Percentiles rank a stretch among this genome's conserved stretches.
Evolutionary conservation across 1,140 invertebrate genomes (phyloP).

Genomic region (Musca vetustissima): DNA sequence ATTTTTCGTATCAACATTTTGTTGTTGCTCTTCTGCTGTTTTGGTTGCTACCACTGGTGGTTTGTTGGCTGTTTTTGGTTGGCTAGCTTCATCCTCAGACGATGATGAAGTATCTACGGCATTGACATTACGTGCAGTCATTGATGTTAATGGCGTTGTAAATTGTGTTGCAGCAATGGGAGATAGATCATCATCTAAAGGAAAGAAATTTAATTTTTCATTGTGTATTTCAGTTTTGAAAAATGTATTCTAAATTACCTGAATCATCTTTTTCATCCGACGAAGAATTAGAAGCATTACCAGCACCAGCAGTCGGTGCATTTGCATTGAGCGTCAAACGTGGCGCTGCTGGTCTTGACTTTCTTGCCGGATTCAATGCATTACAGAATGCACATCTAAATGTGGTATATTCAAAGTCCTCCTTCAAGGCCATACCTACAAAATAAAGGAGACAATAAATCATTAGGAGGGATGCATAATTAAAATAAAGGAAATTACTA

Average conservation of each 20-base stretch:
- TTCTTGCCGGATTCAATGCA: constrained; percentile 78
- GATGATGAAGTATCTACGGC: background rate
- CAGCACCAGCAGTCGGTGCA: background rate
- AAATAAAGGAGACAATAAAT: too few species aligned
- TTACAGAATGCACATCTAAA: constrained; percentile 90
- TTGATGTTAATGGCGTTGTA: background rate
- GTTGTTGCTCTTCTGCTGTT: too few species aligned
- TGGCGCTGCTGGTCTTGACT: constrained; percentile 77
- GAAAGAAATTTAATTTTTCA: background rate
- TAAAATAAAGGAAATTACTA: too few species aligned
- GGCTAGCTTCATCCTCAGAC: background rate
- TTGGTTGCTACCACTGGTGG: too few species aligned
- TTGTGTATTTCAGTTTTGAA: background rate
- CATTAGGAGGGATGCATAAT: too few species aligned
- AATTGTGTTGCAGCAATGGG: background rate
- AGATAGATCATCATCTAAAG: background rate
- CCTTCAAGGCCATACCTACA: constrained; percentile 87
- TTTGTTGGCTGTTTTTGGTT: background rate
- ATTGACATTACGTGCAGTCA: background rate
- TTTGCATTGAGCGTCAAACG: constrained; percentile 30
- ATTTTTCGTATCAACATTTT: too few species aligned
- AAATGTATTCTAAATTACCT: background rate
- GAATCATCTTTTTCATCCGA: constrained; percentile 15
- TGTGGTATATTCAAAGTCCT: constrained; percentile 94
- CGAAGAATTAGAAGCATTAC: constrained; percentile 3